A percentile compares a stretch with the other conserved stretches of the same genome.
These are phyloP conservation scores for Sebastes fasciatus DNA, from an alignment of 2,113 vertebrate genomes.

Conservation along the genomic window DNA sequence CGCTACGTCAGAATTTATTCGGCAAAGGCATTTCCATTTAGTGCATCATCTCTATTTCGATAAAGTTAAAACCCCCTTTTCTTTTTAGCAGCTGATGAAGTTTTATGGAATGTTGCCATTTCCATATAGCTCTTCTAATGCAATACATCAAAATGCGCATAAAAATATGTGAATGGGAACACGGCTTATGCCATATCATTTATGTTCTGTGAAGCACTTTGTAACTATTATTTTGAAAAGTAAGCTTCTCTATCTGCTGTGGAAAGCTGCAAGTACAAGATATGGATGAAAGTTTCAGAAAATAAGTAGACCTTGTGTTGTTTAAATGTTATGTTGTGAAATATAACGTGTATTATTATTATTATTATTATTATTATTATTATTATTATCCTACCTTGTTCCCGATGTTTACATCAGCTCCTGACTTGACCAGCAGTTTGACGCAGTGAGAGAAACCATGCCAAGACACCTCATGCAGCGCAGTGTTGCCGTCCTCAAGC, in stretches of 20 bases:
- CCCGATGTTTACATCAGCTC: constrained; percentile 89
- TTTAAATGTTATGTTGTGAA: neutral
- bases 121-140: no score
- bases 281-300: neutral
- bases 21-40: no score
- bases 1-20: no score
- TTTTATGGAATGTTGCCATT: no score
- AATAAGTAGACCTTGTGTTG: neutral
- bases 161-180: no score
- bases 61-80: no score
- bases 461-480: constrained; percentile 92
- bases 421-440: constrained; percentile 91
- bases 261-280: neutral
- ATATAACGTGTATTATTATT: neutral
- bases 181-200: neutral
- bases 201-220: neutral
- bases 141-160: no score
- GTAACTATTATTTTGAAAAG: neutral
- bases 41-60: no score
- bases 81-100: no score
- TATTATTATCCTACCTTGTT: constrained; percentile 87
- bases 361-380: neutral
- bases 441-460: constrained; percentile 92
- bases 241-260: neutral
- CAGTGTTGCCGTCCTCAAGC: constrained; percentile 90